Evolutionary conservation across 2,888 invertebrate species (phyloP).

Genomic region (Leucophora obtusa): DNA sequence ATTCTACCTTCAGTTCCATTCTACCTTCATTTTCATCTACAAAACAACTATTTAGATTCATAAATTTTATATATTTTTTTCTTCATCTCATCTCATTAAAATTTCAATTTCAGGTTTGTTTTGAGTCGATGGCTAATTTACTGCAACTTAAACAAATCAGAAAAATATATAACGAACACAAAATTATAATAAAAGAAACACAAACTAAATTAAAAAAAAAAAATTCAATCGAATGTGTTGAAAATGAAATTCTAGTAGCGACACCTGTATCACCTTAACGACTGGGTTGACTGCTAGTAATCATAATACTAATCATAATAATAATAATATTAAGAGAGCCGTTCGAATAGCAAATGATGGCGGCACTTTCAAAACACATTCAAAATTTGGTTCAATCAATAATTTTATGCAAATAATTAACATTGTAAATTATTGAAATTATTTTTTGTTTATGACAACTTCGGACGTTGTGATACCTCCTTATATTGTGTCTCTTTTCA

Average conservation of each 20-base stretch:
- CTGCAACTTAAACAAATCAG: constrained; percentile 46
- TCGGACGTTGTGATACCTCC: background rate
- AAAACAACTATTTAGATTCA: constrained; percentile 48
- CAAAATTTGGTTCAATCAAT: constrained; percentile 7
- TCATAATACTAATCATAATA: constrained; percentile 54
- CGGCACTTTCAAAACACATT: background rate
- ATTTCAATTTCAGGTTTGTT: constrained; percentile 58
- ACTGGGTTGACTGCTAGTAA: constrained; percentile 47
- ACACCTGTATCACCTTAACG: constrained; percentile 61
- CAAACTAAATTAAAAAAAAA: background rate
- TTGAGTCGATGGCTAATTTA: constrained; percentile 49
- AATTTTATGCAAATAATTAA: constrained; percentile 53
- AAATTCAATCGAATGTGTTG: constrained; percentile 17
- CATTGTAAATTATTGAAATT: constrained; percentile 38
- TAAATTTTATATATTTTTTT: constrained; percentile 31
- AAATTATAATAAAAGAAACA: constrained; percentile 9
- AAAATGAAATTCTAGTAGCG: constrained; percentile 58
- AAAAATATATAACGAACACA: constrained; percentile 21
- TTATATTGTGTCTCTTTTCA: background rate
- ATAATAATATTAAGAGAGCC: constrained; percentile 24
- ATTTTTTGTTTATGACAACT: background rate
- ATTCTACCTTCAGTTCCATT: background rate
- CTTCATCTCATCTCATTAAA: constrained; percentile 30
- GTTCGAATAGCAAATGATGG: background rate
- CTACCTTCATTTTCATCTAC: background rate